Conservation (phyloP, 2,888 invertebrate species). For the Tridacna crocea region DNA sequence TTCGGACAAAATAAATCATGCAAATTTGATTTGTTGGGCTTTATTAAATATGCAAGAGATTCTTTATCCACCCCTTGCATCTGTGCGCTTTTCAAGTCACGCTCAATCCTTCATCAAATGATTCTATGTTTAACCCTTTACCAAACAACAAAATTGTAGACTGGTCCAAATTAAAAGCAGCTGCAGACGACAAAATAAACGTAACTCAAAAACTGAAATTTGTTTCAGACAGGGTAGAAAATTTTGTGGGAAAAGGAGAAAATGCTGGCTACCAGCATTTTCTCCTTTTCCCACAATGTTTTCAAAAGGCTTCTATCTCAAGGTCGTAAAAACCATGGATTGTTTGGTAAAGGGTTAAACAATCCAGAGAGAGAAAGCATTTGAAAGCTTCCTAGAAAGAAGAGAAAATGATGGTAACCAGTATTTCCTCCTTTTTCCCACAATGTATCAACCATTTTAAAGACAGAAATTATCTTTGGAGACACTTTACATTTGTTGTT, state of each 20-base stretch:
- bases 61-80: neutral
- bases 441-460: too few relatives aligned
- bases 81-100: too few relatives aligned
- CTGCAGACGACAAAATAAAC: neutral
- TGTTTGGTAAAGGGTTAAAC: too few relatives aligned
- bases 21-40: neutral
- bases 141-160: too few relatives aligned
- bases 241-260: neutral
- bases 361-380: too few relatives aligned
- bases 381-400: too few relatives aligned
- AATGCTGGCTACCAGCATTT: neutral
- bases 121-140: too few relatives aligned
- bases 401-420: too few relatives aligned
- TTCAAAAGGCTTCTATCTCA: neutral
- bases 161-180: neutral
- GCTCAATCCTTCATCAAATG: too few relatives aligned
- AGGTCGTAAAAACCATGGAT: neutral
- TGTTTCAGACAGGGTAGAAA: neutral
- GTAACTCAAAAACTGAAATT: neutral
- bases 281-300: neutral
- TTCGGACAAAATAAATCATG: conserved; percentile 14
- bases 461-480: too few relatives aligned
- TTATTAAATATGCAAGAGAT: conserved; percentile 11
- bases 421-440: too few relatives aligned
- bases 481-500: too few relatives aligned